These are phyloP conservation scores for Ichneumon xanthorius DNA, from an alignment of 2,888 invertebrate species.

Conservation along the genomic window DNA sequence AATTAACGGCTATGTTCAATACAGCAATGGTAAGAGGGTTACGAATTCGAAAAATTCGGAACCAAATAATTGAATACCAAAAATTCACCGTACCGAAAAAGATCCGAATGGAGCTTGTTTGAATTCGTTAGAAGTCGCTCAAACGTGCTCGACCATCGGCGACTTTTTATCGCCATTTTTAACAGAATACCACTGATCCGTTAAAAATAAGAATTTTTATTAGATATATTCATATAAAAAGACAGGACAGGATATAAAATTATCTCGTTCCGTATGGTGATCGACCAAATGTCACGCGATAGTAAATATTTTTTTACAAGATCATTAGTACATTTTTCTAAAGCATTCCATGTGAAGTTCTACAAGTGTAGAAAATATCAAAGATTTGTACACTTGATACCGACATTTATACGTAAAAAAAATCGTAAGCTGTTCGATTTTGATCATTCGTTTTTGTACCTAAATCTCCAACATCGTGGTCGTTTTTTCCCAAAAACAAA, in stretches of 20 bases:
- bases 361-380: background rate
- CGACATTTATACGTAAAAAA: conserved; percentile 16
- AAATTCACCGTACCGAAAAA: background rate
- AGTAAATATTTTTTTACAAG: conserved; percentile 43
- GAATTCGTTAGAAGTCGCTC: background rate
- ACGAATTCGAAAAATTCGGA: background rate
- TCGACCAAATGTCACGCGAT: background rate
- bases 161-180: background rate
- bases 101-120: background rate
- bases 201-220: too few species aligned
- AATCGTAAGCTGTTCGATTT: too few species aligned
- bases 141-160: background rate
- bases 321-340: background rate
- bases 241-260: background rate
- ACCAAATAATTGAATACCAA: background rate
- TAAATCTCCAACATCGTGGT: too few species aligned
- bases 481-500: too few species aligned
- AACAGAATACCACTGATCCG: too few species aligned
- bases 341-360: conserved; percentile 6
- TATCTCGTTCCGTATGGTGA: background rate
- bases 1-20: background rate
- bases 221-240: background rate
- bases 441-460: too few species aligned
- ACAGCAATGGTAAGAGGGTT: background rate
- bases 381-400: conserved; percentile 18